phyloP scores from a whole-genome alignment of 1,140 invertebrate genomes.

The Probaryconus sp. region DNA sequence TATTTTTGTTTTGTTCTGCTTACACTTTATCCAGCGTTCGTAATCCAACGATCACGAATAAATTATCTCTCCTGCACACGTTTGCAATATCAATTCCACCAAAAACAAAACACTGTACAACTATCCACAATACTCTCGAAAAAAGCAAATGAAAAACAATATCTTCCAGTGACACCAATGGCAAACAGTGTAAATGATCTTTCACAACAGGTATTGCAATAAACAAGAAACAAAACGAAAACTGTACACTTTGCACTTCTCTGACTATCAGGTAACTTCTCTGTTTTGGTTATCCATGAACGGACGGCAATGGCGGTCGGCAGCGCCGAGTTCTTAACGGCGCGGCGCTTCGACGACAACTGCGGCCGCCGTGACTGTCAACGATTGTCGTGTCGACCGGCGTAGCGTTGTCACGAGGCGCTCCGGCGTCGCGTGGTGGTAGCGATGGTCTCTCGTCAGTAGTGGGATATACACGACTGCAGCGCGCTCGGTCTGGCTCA shows the following conservation, averaged over 20 bases:
- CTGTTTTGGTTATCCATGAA: neutral
- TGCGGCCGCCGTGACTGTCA: conserved; percentile 40
- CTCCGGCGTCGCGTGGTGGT: conserved; percentile 18
- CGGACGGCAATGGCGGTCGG: conserved; percentile 11
- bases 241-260: conserved; percentile 53
- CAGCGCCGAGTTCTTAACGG: neutral
- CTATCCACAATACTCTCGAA: no score
- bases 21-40: no score
- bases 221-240: conserved; percentile 3
- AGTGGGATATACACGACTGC: no score
- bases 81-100: no score
- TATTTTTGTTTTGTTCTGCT: no score
- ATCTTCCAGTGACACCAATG: no score
- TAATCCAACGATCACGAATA: no score
- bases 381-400: conserved; percentile 40
- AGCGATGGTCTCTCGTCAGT: conserved; percentile 16
- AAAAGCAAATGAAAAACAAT: neutral
- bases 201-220: neutral
- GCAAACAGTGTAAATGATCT: no score
- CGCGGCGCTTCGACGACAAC: conserved; percentile 33
- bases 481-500: conserved; percentile 53
- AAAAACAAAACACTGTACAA: no score
- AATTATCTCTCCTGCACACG: no score
- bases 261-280: conserved; percentile 51
- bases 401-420: conserved; percentile 40